Base-by-base conservation (phyloP, 2,888 invertebrate species). In the Ophraella communa region DNA sequence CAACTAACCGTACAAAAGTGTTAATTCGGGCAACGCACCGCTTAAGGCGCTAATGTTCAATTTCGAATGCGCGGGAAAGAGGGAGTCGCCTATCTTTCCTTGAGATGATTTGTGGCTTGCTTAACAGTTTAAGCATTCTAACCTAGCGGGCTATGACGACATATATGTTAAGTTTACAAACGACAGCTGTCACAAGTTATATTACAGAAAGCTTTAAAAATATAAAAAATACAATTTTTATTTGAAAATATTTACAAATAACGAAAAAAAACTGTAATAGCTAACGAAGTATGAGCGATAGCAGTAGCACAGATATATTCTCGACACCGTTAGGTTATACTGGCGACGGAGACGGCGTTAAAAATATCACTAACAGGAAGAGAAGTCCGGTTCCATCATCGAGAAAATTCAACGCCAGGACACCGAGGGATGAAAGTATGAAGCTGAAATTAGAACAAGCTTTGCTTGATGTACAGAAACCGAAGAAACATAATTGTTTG, bases 331-430 rank as follows among this genome's bases (percentile, higher is more conserved):
- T 64, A 39, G 49, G 27, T 18, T 47, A 69, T 52, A 69, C 70
- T 42, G 77, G 78, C 1, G 78, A 74, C 23, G 79, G 79, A 1
- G 77, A 77, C 61, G 76, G 78, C 14, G 61, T 77, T 30, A 69
- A 66, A 52, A 68, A 71, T 24, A 58, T 65, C 1, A 57, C 67
- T 4, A 55, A 53, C 44, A 71, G 70, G 44, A 73, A 73, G 67
- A 67, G 77, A 27, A 53, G 67, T n/a, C 76, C 75, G 4, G 69
- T 77, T n/a, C 71, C 78, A 1, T 79, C 79, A 10, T 67, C 75
- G 14, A 68, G 76, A 47, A 76, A 76, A 66, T 77, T 79, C 61
- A 75, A 74, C 4, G 72, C 76, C 4, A 53, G 68, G 42, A 70
- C 73, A 20, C 68, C 70, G 4, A 57, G 44, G 11, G 73, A 76